These are phyloP conservation scores for Gyps fulvus DNA, from an alignment of 2,113 vertebrate genomes.

Conservation along the genomic window DNA sequence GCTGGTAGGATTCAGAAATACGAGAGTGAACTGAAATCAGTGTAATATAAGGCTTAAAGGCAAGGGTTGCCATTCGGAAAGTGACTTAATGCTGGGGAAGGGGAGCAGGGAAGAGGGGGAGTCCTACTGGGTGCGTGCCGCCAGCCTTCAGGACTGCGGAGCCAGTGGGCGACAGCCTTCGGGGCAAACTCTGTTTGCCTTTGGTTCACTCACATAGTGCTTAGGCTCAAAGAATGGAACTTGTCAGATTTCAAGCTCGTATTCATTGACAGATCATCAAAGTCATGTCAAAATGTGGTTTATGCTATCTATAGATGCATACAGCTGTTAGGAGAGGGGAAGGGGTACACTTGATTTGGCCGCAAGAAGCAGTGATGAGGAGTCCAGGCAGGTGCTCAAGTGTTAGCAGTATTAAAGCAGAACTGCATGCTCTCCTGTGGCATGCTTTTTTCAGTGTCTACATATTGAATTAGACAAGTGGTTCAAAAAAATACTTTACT, in stretches of 20 bases:
- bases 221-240: neutral
- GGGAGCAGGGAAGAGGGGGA: neutral
- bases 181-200: neutral
- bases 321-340: neutral
- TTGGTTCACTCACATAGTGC: neutral
- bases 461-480: neutral
- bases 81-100: neutral
- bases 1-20: neutral
- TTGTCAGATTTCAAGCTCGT: neutral
- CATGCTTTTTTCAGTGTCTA: neutral
- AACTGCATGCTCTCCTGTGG: neutral
- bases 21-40: neutral
- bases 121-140: neutral
- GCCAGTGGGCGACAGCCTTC: rapidly evolving
- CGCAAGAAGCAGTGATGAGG: rapidly evolving
- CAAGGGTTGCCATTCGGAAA: neutral
- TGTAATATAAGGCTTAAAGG: neutral
- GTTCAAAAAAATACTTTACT: neutral
- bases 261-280: neutral
- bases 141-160: neutral
- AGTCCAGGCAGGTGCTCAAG: neutral
- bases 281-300: neutral
- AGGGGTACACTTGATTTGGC: neutral
- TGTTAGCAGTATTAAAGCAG: neutral
- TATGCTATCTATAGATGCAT: neutral